These are phyloP conservation scores for Girardia tigrina DNA, from an alignment of 2,888 invertebrate species.

Conservation along the genomic window DNA sequence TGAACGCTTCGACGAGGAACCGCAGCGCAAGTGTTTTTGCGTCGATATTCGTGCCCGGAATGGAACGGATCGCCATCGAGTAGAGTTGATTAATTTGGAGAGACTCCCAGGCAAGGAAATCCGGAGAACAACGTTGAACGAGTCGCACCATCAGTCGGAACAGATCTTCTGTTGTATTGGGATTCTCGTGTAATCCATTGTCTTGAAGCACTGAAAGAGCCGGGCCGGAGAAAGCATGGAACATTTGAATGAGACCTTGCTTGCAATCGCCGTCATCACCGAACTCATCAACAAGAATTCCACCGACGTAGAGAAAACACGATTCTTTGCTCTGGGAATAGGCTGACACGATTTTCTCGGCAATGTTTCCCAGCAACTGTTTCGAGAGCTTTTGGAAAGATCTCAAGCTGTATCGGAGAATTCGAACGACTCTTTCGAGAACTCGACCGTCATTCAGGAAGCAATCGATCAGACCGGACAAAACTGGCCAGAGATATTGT, in stretches of 20 bases:
- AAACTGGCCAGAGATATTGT: constrained; percentile 1
- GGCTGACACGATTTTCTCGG: constrained; percentile 56
- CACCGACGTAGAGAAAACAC: constrained; percentile 73
- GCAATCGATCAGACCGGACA: not conserved
- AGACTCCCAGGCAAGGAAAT: constrained; percentile 65
- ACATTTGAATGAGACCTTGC: constrained; percentile 53
- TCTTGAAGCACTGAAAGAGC: constrained; percentile 61
- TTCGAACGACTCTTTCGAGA: constrained; percentile 27
- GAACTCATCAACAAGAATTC: constrained; percentile 77
- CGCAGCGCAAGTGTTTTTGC: constrained; percentile 18
- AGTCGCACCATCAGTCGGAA: constrained; percentile 69
- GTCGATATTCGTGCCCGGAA: constrained; percentile 17
- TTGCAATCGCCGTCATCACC: constrained; percentile 62
- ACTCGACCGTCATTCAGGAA: constrained; percentile 27
- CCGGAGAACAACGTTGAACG: constrained; percentile 69
- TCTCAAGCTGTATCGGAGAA: constrained; percentile 57
- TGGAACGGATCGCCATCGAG: constrained; percentile 24
- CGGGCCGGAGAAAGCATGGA: constrained; percentile 50
- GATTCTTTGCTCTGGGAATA: constrained; percentile 66
- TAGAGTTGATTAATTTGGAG: constrained; percentile 50
- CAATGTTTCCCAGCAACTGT: not conserved
- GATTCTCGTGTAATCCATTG: constrained; percentile 72
- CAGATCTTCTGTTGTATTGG: constrained; percentile 92
- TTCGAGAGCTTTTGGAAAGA: constrained; percentile 55
- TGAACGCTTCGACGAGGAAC: constrained; percentile 1